A percentile compares a stretch with the other conserved stretches of the same genome.
Conservation (phyloP, 2,888 invertebrate species). For the Diogma glabrata region DNA sequence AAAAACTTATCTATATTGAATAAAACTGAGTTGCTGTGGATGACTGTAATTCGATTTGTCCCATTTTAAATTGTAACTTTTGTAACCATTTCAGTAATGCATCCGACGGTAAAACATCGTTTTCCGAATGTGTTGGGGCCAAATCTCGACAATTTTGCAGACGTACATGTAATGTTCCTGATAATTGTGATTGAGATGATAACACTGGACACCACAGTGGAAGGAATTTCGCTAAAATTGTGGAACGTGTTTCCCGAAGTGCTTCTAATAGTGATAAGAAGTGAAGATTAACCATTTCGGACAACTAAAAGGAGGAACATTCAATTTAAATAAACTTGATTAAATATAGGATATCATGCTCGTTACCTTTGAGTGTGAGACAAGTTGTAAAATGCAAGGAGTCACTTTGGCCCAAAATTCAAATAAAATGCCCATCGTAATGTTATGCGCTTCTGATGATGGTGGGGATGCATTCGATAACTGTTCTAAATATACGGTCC, state of each 20-base stretch:
- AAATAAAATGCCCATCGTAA: slow-evolving; percentile 70
- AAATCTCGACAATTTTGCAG: slow-evolving; percentile 82
- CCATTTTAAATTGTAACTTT: slow-evolving; percentile 93
- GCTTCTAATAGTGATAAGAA: slow-evolving; percentile 92
- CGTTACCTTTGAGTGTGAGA: slow-evolving; percentile 83
- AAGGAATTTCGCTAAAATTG: slow-evolving; percentile 78
- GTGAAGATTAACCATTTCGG: slow-evolving; percentile 96
- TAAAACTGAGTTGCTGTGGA: slow-evolving; percentile 87
- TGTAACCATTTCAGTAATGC: slow-evolving; percentile 73
- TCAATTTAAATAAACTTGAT: slow-evolving; percentile 23
- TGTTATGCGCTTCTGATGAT: slow-evolving; percentile 57
- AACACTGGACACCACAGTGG: slow-evolving; percentile 95
- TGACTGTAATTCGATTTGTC: slow-evolving; percentile 89
- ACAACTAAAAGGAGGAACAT: slow-evolving; percentile 52
- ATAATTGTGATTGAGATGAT: slow-evolving; percentile 78
- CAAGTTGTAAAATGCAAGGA: slow-evolving; percentile 84
- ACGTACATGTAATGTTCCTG: slow-evolving; percentile 76
- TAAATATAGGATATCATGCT: no score
- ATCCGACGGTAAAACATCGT: slow-evolving; percentile 36
- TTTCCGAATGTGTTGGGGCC: slow-evolving; percentile 40
- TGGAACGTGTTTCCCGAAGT: slow-evolving; percentile 86
- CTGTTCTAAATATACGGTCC: slow-evolving; percentile 97
- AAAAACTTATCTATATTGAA: no score
- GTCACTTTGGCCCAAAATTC: slow-evolving; percentile 99
- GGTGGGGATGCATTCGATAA: slow-evolving; percentile 54